Base-by-base conservation (phyloP, 1,140 invertebrate genomes). In the Dryas iulia region DNA sequence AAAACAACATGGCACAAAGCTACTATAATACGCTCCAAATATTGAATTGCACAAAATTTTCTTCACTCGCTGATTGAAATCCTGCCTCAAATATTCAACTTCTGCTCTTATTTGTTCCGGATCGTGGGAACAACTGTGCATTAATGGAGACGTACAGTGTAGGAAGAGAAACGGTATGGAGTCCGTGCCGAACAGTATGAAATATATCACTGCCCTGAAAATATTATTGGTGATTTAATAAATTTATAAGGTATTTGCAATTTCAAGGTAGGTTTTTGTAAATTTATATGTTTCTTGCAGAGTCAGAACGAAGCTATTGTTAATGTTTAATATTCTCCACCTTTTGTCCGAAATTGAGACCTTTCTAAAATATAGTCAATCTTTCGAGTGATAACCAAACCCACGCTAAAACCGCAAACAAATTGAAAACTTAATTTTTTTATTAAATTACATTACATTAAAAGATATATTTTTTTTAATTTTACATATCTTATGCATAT, bases 1-100 rank as follows among this genome's bases (percentile, higher is more conserved):
- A 94, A 98, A 97, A 80, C 96, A 96, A 78, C 97, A 96, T 0
- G 98, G 98, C 23, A 99, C 95, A 84, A 98, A 96, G 65, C 95
- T 96, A 73, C 96, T 95, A 87, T 98, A 98, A 84, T 99, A 99
- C 0, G 97, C 97, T 77, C 96, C 97, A 1, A 97, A 89, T 47
- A 98, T 94, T 1, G 97, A 97, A 79, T 97, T 97, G 82, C 98
- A 99, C 3, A 99, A 91, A 59, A 98, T 95, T 84, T 97, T 96
- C 89, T 98, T 98, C 73, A 98, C 93, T 56, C 98, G 92, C 53
- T 94, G 93, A 84, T 98, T 98, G 77, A 99, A 98, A 86, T 99
- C 98, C 21, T 93, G 94, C 74, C 96, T 95, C 5, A 99, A 83
- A 14, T 94, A 93, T 66, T 97, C 96, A 23, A 98, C 97, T 91